Percentiles rank a stretch among this genome's conserved stretches.
Evolutionary conservation across 2,888 invertebrate species (phyloP).

Genomic region (Mamestra brassicae): DNA sequence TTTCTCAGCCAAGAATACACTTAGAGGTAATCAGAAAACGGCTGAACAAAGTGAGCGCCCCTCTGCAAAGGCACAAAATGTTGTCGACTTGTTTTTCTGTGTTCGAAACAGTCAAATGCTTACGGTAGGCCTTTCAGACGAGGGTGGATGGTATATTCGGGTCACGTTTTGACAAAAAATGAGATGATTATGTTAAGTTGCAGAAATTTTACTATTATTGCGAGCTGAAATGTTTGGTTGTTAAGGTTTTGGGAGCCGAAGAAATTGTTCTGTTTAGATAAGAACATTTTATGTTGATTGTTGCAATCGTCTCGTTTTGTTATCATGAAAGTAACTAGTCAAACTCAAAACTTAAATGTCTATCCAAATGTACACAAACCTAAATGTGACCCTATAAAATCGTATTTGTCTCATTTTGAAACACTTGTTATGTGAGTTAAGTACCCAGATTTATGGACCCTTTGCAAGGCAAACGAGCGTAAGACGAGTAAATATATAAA

Average conservation of each 20-base stretch:
- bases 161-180: slow-evolving; percentile 59
- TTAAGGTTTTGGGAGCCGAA: slow-evolving; percentile 27
- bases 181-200: slow-evolving; percentile 61
- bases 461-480: slow-evolving; percentile 32
- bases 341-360: no score
- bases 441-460: slow-evolving; percentile 13
- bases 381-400: not conserved
- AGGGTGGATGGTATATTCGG: slow-evolving; percentile 40
- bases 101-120: slow-evolving; percentile 57
- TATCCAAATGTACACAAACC: not conserved
- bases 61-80: slow-evolving; percentile 44
- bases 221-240: slow-evolving; percentile 46
- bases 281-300: not conserved
- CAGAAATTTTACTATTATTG: slow-evolving; percentile 54
- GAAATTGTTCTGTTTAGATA: slow-evolving; percentile 16
- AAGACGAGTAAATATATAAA: slow-evolving; percentile 40
- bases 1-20: slow-evolving; percentile 67
- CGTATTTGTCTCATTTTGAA: not conserved
- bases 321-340: not conserved
- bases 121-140: slow-evolving; percentile 42
- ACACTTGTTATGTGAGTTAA: slow-evolving; percentile 4
- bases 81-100: slow-evolving; percentile 55
- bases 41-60: slow-evolving; percentile 43
- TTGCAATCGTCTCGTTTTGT: not conserved
- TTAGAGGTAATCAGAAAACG: slow-evolving; percentile 61